A percentile compares a stretch with the other conserved stretches of the same genome.
Conservation (phyloP, 2,113 vertebrate genomes). For the Maylandia zebra region DNA sequence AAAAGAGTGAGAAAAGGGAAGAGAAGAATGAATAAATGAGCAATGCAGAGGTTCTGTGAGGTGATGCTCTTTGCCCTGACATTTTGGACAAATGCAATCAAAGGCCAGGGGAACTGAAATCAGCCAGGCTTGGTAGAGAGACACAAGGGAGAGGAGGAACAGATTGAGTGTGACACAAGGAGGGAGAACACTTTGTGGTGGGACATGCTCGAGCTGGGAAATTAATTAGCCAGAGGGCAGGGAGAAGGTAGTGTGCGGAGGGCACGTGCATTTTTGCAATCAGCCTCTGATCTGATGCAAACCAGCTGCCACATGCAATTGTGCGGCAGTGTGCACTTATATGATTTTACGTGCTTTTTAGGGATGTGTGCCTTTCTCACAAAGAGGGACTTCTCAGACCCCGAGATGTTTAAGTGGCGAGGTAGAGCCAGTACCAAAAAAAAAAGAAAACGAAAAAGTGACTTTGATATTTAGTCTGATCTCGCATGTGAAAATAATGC, state of each 20-base stretch:
- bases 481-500: background rate
- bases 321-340: background rate
- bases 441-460: background rate
- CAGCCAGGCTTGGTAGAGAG: slow-evolving; percentile 19
- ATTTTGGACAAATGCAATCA: slow-evolving; percentile 49
- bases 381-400: background rate
- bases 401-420: slow-evolving; percentile 4
- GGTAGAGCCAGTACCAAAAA: background rate
- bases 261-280: slow-evolving; percentile 37
- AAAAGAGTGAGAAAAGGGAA: background rate
- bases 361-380: background rate
- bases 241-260: slow-evolving; percentile 3
- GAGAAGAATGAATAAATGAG: background rate
- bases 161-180: slow-evolving; percentile 53
- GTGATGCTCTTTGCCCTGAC: slow-evolving; percentile 32
- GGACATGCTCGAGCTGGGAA: slow-evolving; percentile 58
- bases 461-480: slow-evolving; percentile 17
- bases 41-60: background rate
- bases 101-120: slow-evolving; percentile 43
- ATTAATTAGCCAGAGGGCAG: slow-evolving; percentile 54
- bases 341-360: background rate
- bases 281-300: slow-evolving; percentile 42
- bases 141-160: slow-evolving; percentile 30
- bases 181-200: slow-evolving; percentile 50
- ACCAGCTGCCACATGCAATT: slow-evolving; percentile 34